phyloP scores from a whole-genome alignment of 2,113 vertebrate species.

The Opisthocomus hoazin region DNA sequence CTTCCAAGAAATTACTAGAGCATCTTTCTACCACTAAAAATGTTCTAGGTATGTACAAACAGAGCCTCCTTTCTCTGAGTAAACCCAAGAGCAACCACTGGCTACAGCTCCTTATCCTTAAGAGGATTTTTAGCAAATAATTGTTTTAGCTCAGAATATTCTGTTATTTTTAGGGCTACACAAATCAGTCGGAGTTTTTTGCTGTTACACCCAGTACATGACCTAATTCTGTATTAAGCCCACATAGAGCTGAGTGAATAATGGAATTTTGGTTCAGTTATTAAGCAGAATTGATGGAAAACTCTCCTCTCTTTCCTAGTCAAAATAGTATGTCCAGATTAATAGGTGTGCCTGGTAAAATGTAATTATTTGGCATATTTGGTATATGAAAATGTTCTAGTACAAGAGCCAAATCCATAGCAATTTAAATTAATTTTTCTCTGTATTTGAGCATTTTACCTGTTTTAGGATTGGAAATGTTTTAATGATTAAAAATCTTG shows the following conservation, averaged over 20 bases:
- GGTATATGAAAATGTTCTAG: neutral
- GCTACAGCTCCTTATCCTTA: neutral
- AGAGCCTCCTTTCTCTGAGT: neutral
- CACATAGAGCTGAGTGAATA: neutral
- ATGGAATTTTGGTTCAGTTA: neutral
- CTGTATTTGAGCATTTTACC: neutral
- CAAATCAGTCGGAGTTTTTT: neutral
- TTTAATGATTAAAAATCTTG: neutral
- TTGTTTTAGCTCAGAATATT: neutral
- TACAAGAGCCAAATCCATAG: neutral
- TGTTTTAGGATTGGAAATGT: neutral
- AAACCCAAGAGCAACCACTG: neutral
- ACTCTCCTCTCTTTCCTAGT: neutral
- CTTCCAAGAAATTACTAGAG: slow-evolving; percentile 77
- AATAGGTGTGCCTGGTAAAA: neutral
- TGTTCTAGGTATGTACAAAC: slow-evolving; percentile 76
- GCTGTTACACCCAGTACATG: neutral
- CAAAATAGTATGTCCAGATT: neutral
- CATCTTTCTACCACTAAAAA: slow-evolving; percentile 73
- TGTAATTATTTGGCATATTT: neutral
- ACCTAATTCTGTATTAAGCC: neutral
- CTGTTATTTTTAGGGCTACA: neutral
- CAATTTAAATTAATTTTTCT: neutral
- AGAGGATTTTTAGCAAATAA: neutral
- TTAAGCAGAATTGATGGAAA: neutral